These are phyloP conservation scores for Solen grandis DNA, from an alignment of 1,140 invertebrate genomes.

Conservation along the genomic window DNA sequence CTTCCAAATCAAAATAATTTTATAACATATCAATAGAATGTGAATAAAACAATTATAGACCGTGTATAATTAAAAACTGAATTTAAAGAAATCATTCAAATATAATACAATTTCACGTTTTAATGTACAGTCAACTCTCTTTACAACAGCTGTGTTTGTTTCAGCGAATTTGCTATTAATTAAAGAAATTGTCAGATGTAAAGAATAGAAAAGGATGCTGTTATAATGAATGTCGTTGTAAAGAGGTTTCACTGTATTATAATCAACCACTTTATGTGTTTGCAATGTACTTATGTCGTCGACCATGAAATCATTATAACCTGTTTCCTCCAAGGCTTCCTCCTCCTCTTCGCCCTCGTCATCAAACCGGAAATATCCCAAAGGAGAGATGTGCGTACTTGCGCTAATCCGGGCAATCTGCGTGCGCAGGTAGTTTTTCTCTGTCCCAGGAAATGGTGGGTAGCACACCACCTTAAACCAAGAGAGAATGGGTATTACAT, in stretches of 20 bases:
- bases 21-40: no score
- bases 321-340: conserved; percentile 57
- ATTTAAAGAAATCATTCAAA: no score
- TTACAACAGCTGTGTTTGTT: no score
- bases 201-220: neutral
- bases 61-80: no score
- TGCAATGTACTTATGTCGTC: neutral
- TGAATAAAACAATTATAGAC: no score
- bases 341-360: conserved; percentile 71
- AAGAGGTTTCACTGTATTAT: no score
- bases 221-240: neutral
- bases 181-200: no score
- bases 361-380: conserved; percentile 72
- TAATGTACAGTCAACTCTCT: no score
- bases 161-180: no score
- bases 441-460: conserved; percentile 74
- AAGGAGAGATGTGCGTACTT: conserved; percentile 69
- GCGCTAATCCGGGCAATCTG: conserved; percentile 76
- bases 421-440: conserved; percentile 70
- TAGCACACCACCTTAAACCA: conserved; percentile 65
- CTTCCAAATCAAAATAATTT: no score
- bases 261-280: neutral
- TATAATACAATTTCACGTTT: no score
- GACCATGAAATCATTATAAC: neutral
- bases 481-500: no score